Evolutionary conservation across 2,113 vertebrate genomes (phyloP).

Genomic region (Mormoops blainvillei): DNA sequence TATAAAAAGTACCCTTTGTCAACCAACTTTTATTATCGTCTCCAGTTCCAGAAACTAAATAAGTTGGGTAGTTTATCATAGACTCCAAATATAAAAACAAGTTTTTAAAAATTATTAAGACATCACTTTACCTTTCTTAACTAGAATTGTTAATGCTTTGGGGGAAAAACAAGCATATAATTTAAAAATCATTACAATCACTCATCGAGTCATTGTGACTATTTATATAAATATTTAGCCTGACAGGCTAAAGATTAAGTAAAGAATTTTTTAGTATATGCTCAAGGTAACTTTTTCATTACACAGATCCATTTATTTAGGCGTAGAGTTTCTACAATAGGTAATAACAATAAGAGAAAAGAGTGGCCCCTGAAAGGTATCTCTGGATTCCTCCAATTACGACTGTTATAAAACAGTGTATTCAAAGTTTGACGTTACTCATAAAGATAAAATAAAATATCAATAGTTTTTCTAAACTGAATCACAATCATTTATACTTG

Average conservation of each 20-base stretch:
- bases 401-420: not conserved
- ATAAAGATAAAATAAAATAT: conserved; percentile 32
- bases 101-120: not conserved
- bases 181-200: conserved; percentile 12
- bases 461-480: conserved; percentile 15
- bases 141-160: conserved; percentile 7
- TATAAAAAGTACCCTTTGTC: not conserved
- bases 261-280: conserved; percentile 15
- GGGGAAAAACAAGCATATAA: not conserved
- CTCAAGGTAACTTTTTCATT: conserved; percentile 30
- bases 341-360: conserved; percentile 26
- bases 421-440: not conserved
- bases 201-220: not conserved
- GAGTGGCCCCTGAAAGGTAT: not conserved
- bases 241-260: not conserved
- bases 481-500: not conserved
- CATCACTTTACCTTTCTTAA: conserved; percentile 28
- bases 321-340: conserved; percentile 32
- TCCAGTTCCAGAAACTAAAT: conserved; percentile 61
- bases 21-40: conserved; percentile 30
- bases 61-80: not conserved
- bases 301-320: conserved; percentile 27
- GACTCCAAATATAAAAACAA: conserved; percentile 34
- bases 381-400: not conserved
- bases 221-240: not conserved